phyloP scores from a whole-genome alignment of 2,888 invertebrate genomes.

The Tromatobia lineatoria region DNA sequence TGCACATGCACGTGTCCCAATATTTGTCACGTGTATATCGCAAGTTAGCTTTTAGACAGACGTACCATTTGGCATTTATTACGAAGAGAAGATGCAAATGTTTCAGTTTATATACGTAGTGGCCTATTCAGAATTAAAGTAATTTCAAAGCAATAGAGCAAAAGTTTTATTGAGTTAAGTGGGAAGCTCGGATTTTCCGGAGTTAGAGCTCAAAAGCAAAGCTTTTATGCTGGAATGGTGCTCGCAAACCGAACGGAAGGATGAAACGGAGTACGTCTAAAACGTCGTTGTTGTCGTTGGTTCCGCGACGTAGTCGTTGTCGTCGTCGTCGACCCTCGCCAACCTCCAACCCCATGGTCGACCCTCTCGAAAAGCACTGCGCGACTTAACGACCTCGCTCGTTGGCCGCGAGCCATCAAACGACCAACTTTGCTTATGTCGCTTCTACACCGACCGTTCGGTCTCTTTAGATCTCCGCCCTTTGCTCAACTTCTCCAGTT shows the following conservation, averaged over 20 bases:
- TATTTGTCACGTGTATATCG: constrained; percentile 13
- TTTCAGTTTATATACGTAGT: neutral
- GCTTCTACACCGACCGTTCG: neutral
- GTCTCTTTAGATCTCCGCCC: neutral
- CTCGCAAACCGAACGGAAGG: neutral
- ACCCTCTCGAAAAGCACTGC: constrained; percentile 63
- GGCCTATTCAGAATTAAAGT: neutral
- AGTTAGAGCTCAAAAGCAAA: constrained; percentile 18
- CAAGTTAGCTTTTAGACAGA: neutral
- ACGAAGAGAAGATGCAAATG: neutral
- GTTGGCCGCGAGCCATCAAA: constrained; percentile 73
- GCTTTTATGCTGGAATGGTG: neutral
- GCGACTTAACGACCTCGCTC: constrained; percentile 76
- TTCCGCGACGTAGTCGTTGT: constrained; percentile 17
- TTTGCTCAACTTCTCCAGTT: constrained; percentile 17
- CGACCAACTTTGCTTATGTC: constrained; percentile 44
- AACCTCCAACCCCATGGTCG: constrained; percentile 61
- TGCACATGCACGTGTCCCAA: constrained; percentile 7
- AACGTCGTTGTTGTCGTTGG: constrained; percentile 27
- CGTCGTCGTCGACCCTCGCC: constrained; percentile 35
- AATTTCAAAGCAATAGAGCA: neutral
- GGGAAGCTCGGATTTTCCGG: neutral
- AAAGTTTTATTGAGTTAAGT: constrained; percentile 4
- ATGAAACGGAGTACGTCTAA: neutral
- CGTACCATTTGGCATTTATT: neutral